Conservation (phyloP, 2,888 invertebrate species). For the Stomorhina lunata region DNA sequence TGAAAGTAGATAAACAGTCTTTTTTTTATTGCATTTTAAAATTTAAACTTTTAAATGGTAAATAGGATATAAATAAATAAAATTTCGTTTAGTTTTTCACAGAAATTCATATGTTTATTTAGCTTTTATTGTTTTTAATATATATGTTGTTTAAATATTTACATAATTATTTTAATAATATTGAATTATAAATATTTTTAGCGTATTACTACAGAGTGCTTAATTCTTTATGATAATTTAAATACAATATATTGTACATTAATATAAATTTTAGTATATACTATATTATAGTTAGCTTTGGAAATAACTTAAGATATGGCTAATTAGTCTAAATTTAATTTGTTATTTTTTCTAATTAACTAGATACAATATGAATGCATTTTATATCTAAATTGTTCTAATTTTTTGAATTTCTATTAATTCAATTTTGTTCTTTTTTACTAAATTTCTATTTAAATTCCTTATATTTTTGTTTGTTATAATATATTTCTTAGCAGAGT, state of each 20-base stretch:
- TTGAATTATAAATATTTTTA: neutral
- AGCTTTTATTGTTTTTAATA: neutral
- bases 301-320: conserved; percentile 45
- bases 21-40: neutral
- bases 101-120: conserved; percentile 9
- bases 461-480: too few species aligned
- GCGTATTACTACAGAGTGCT: conserved; percentile 5
- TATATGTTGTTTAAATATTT: neutral
- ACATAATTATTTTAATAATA: neutral
- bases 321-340: conserved; percentile 29
- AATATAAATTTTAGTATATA: neutral
- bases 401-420: conserved; percentile 11
- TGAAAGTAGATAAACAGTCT: neutral
- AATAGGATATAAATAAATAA: conserved; percentile 21
- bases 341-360: neutral
- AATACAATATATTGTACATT: neutral
- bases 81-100: conserved; percentile 3
- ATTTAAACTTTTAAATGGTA: neutral
- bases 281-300: conserved; percentile 11
- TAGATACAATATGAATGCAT: neutral
- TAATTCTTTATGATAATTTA: neutral
- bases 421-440: neutral
- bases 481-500: conserved; percentile 34
- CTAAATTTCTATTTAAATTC: conserved; percentile 6
- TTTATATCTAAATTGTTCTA: conserved; percentile 4